phyloP scores from a whole-genome alignment of 2,888 invertebrate genomes.

The Silvanus unidentatus region DNA sequence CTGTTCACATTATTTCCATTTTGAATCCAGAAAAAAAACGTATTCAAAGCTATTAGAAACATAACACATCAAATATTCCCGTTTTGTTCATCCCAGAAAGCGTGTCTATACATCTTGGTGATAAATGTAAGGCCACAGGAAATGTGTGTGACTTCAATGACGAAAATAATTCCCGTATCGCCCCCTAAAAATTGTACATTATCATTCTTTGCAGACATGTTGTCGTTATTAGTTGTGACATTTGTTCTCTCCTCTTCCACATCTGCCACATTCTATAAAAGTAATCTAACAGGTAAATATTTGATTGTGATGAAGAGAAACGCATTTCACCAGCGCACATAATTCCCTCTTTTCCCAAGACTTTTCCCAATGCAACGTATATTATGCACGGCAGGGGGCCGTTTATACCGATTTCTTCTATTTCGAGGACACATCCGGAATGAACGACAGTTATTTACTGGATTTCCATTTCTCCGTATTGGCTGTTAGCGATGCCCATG shows the following conservation, averaged over 20 bases:
- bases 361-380: slow-evolving; percentile 50
- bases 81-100: background rate
- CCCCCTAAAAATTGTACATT: too few relatives aligned
- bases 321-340: too few relatives aligned
- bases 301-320: too few relatives aligned
- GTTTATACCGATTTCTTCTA: slow-evolving; percentile 55
- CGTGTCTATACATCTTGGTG: background rate
- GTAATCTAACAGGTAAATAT: slow-evolving; percentile 19
- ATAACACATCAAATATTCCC: too few relatives aligned
- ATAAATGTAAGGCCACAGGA: slow-evolving; percentile 10
- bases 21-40: too few relatives aligned
- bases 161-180: background rate
- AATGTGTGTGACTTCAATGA: background rate
- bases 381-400: slow-evolving; percentile 53
- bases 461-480: slow-evolving; percentile 65
- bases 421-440: slow-evolving; percentile 15
- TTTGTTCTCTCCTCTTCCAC: slow-evolving; percentile 5
- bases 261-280: slow-evolving; percentile 16
- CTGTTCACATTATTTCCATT: background rate
- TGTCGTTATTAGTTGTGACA: background rate
- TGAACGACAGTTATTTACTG: slow-evolving; percentile 20
- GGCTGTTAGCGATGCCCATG: slow-evolving; percentile 63
- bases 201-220: background rate
- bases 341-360: too few relatives aligned
- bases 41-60: too few relatives aligned